phyloP scores from a whole-genome alignment of 2,113 vertebrate genomes.

The Pachycephala philippinensis region DNA sequence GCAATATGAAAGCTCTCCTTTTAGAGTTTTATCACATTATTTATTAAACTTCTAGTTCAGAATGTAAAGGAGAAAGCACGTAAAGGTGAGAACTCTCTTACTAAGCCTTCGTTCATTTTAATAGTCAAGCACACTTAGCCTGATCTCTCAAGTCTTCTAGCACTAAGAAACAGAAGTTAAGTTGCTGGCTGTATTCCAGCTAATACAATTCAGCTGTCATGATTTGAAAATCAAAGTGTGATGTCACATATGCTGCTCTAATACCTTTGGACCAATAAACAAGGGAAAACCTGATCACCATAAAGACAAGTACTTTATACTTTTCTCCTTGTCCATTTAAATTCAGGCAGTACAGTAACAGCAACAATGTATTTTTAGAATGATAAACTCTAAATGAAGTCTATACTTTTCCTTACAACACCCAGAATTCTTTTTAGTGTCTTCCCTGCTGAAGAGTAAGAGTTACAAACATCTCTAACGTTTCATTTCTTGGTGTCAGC shows the following conservation, averaged over 20 bases:
- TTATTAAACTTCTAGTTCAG: background rate
- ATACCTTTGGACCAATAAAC: background rate
- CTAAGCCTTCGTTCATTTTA: background rate
- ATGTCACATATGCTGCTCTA: background rate
- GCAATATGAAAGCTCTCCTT: background rate
- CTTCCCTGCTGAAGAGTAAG: background rate
- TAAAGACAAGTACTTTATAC: background rate
- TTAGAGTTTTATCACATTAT: background rate
- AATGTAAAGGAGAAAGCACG: background rate
- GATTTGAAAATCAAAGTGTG: background rate
- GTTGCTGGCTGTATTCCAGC: background rate
- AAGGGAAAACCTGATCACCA: background rate
- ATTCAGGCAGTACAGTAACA: background rate
- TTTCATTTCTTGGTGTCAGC: background rate
- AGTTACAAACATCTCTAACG: background rate
- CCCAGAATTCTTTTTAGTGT: background rate
- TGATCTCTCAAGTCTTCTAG: background rate
- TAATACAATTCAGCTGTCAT: background rate
- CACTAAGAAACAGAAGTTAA: background rate
- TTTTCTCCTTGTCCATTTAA: background rate
- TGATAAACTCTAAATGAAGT: background rate
- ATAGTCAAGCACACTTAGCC: background rate
- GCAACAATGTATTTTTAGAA: background rate
- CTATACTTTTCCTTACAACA: background rate
- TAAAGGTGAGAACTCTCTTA: background rate